Percentiles rank a stretch among this genome's conserved stretches.
Conservation (phyloP, 2,113 vertebrate species). For the Campylorhamphus procurvoides region DNA sequence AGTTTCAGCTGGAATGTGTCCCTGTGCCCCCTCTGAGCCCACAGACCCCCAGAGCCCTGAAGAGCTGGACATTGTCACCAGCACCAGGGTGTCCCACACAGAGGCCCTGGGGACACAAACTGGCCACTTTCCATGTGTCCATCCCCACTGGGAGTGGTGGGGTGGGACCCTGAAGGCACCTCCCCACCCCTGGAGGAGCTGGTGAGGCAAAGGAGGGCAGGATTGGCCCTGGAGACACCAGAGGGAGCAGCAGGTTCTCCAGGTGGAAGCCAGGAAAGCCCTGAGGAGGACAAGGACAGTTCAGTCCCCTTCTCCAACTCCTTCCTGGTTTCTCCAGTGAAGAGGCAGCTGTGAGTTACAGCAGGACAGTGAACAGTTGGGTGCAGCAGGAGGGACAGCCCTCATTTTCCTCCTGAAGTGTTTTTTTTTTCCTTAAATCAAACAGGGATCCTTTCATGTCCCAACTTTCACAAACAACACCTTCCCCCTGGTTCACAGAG, state of each 20-base stretch:
- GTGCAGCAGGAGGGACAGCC: not conserved
- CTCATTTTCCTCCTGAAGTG: not conserved
- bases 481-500: not conserved
- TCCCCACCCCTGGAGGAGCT: not conserved
- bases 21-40: not conserved
- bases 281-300: not conserved
- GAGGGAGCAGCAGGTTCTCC: not conserved
- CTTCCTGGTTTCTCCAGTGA: not conserved
- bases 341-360: not conserved
- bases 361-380: rapidly evolving
- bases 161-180: not conserved
- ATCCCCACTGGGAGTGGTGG: rapidly evolving
- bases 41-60: not conserved
- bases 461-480: not conserved
- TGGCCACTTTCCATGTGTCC: not conserved
- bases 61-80: not conserved
- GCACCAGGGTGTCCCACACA: not conserved
- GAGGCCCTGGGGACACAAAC: not conserved
- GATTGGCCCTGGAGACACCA: not conserved
- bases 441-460: not conserved
- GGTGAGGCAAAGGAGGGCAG: not conserved
- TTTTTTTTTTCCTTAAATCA: not conserved
- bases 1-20: constrained; percentile 57
- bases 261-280: not conserved
- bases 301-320: rapidly evolving